These are phyloP conservation scores for Sorex fumeus DNA, from an alignment of 2,113 vertebrate genomes.

Conservation along the genomic window DNA sequence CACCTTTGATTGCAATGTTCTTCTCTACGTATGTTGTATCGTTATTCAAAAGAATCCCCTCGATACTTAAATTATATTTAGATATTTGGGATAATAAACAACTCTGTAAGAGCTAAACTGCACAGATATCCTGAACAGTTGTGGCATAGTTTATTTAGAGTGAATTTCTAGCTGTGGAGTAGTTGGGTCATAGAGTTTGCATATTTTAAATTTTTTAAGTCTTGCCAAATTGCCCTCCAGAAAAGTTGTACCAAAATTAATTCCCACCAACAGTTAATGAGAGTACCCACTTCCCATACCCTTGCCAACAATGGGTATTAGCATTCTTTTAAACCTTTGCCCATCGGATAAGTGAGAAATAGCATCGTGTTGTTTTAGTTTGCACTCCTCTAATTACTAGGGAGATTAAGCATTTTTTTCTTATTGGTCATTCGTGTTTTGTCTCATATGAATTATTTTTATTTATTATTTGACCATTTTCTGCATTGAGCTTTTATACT, in stretches of 20 bases:
- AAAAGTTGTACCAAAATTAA: slow-evolving; percentile 62
- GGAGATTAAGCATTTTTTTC: slow-evolving; percentile 1
- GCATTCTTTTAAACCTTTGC: slow-evolving; percentile 69
- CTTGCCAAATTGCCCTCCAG: slow-evolving; percentile 64
- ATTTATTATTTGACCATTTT: not conserved
- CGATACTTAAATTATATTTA: not conserved
- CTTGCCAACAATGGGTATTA: slow-evolving; percentile 38
- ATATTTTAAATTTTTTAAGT: slow-evolving; percentile 50
- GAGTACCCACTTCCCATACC: slow-evolving; percentile 60
- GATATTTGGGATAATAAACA: slow-evolving; percentile 11
- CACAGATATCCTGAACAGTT: not conserved
- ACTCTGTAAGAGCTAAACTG: not conserved
- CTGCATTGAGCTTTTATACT: not conserved
- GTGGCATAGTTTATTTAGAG: slow-evolving; percentile 30
- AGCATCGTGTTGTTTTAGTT: slow-evolving; percentile 67
- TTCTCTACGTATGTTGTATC: not conserved
- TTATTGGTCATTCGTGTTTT: slow-evolving; percentile 13
- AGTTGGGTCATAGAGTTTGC: slow-evolving; percentile 50
- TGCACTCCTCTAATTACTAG: slow-evolving; percentile 46
- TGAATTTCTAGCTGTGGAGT: slow-evolving; percentile 21
- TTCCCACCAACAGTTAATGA: slow-evolving; percentile 68
- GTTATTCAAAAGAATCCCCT: not conserved
- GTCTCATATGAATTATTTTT: slow-evolving; percentile 22
- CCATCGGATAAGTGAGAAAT: slow-evolving; percentile 76
- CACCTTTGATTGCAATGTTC: not conserved